Evolutionary conservation across 2,797 vertebrate species (phyloP), one percentile per base, ranked within the genome.

Genomic region (Sylvia borin): DNA sequence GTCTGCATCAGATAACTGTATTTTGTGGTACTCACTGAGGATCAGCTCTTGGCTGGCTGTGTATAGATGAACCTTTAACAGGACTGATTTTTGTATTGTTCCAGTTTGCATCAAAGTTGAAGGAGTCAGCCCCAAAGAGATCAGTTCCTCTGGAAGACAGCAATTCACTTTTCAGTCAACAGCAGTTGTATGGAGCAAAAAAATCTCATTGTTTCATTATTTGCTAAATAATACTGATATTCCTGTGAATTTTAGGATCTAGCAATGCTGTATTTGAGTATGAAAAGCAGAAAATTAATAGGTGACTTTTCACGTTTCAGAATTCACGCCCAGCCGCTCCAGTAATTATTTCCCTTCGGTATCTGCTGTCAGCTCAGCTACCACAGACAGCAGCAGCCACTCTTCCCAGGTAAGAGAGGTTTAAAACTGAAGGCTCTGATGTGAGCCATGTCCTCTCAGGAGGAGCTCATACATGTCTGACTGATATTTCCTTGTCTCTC

Each of bases 321-420:
- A 99, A 98, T 98, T 99, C 98, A 98, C 98, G 12, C 98, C 98
- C 96, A 98, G 98, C 96, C 99, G 99, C 96, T 97, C 98, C 79
- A 96, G 50, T 86, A 95, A 11, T 86, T 97, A 93, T 94, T 98
- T 98, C 97, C 97, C 97, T 94, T 75, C 97, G 74, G 95, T 97
- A 94, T 98, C 98, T 97, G 97, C 98, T 97, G 97, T 98, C 95
- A 97, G 98, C 90, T 96, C 98, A 82, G 97, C 98, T 96, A 97
- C 98, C 89, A 98, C 98, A 60, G 97, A 97, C 40, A 88, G 97
- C 94, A 99, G 91, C 98, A 98, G 95, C 97, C 98, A 98, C 90
- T 98, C 99, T 95, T 97, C 99, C 91, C 99, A 99, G 99, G 99
- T 99, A 99, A 92, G 93, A 80, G 34, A 97, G 84, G 6, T 45